Evolutionary conservation across 2,888 invertebrate genomes (phyloP), one percentile per base, ranked within the genome.

Genomic region (Phytoseiulus persimilis): DNA sequence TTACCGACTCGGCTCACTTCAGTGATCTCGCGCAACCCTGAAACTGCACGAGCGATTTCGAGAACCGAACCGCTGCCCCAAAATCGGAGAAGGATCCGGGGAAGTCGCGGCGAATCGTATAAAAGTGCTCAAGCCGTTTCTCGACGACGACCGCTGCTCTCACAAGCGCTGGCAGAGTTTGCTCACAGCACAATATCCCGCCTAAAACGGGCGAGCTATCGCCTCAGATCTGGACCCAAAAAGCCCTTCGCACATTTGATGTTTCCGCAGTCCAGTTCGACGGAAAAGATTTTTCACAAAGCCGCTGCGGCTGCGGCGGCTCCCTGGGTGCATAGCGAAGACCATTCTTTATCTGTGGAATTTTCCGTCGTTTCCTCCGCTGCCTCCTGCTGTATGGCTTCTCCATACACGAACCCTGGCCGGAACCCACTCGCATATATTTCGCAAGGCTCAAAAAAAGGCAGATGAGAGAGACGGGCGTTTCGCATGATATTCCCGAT

Each of bases 271-370:
- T 65, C 65, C 65, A 65, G 23, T 65, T 65, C 65, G 2, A 65
- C 65, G 65, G 65, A 65, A 65, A 28, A 65, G 65, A 65, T 65
- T 65, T 65, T 65, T 65, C 65, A 65, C 65, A 65, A 65, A 65
- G 65, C 65, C 65, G 28, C 65, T 18, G 18, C 9, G 65, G 65
- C 65, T 1, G 65, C 65, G 65, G 65, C 28, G 39, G 9, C 39
- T 9, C 5, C 18, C 11, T 65, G 65, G 65, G 65, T 65, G 65
- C 65, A 65, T 65, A 65, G 65, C 65, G 28, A 28, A 65, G 65
- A 65, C 65, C 65, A 65, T 65, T 65, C 65, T 65, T 65, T 65
- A 65, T 65, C 65, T 65, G 65, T 65, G 65, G 65, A 65, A 65
- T 65, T 65, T 23, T 65, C 65, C 65, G 18, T 65, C 65, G 65